These are phyloP conservation scores for Oreotrochilus melanogaster DNA, from an alignment of 2,113 vertebrate species.

Conservation along the genomic window DNA sequence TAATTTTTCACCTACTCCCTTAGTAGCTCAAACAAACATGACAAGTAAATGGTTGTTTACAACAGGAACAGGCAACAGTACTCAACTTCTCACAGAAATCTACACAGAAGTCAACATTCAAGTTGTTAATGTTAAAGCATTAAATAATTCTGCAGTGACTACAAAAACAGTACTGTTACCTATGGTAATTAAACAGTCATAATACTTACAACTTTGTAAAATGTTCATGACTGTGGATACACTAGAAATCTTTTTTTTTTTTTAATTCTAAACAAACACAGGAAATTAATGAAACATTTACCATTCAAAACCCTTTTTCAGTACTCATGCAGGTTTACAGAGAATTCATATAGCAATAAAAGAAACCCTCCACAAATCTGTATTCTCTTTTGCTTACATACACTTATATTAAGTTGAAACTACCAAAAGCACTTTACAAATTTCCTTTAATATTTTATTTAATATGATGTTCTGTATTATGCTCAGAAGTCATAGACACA, in stretches of 20 bases:
- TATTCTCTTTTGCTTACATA: not conserved
- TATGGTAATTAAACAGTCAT: not conserved
- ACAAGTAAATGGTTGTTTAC: not conserved
- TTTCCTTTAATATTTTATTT: not conserved
- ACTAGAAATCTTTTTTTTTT: not conserved
- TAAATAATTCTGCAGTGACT: not conserved
- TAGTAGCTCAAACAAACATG: not conserved
- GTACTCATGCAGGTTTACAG: not conserved
- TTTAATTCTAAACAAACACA: not conserved
- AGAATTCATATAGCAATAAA: not conserved
- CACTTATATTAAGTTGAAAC: not conserved
- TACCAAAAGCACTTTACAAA: not conserved
- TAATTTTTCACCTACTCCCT: not conserved
- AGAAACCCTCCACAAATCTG: not conserved
- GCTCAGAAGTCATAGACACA: not conserved
- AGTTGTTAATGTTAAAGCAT: not conserved
- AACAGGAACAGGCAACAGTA: not conserved
- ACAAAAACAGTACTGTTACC: not conserved
- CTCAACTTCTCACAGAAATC: not conserved
- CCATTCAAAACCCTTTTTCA: not conserved
- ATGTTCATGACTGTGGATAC: not conserved
- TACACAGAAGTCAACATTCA: not conserved
- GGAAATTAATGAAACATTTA: not conserved
- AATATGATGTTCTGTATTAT: not conserved
- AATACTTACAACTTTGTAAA: not conserved